Evolutionary conservation across 2,113 vertebrate genomes (phyloP).

Genomic region (Tamias sibiricus): DNA sequence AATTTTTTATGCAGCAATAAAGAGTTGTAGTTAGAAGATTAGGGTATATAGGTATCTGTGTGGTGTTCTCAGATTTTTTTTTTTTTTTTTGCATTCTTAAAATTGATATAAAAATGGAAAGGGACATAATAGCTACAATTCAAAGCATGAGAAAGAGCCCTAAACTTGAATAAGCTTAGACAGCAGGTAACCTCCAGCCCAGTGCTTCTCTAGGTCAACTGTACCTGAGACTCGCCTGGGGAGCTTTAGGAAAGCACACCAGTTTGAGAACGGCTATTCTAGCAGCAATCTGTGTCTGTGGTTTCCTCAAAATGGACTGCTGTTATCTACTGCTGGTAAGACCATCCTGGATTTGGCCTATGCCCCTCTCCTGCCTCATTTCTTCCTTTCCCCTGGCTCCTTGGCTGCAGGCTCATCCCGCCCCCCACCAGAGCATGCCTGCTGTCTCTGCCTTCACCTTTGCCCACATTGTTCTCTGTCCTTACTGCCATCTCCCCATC

Average conservation of each 20-base stretch:
- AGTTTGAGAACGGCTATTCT: not conserved
- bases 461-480: not conserved
- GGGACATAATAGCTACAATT: not conserved
- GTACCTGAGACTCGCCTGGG: not conserved
- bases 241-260: not conserved
- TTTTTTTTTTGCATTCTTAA: not conserved
- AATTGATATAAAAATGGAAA: not conserved
- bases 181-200: not conserved
- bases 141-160: not conserved
- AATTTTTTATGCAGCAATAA: not conserved
- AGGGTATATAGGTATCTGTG: not conserved
- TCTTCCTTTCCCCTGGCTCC: not conserved
- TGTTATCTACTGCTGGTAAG: not conserved
- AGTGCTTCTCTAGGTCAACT: not conserved
- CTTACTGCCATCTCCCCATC: not conserved
- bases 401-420: fast-evolving
- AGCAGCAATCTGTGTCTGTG: not conserved
- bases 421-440: fast-evolving
- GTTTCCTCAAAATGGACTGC: not conserved
- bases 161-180: not conserved
- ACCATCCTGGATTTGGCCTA: not conserved
- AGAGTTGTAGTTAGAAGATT: not conserved
- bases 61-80: not conserved
- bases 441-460: not conserved
- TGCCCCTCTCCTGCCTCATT: too few species aligned